Base-by-base conservation (phyloP, 2,113 vertebrate genomes). In the Epinephelus cyanopodus region DNA sequence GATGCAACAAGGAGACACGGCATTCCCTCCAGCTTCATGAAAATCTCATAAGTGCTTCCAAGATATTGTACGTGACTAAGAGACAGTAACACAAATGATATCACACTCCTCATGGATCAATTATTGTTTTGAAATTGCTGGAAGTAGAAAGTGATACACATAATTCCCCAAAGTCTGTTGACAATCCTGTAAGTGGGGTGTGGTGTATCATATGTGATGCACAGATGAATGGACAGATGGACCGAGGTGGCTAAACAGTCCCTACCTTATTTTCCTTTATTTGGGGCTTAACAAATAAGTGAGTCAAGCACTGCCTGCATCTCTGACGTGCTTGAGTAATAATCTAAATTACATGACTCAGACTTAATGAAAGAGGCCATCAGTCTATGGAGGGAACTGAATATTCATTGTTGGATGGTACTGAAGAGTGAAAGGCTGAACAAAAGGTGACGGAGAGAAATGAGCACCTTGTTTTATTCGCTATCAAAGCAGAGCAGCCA, bases 331-430 rank as follows among this genome's bases (percentile, higher is more conserved):
- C 65, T 75, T 60, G 23, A 75, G n/a, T 54, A 45, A 69, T 67
- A 74, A 87, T 74, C 57, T 73, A 77, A 82, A 84, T 81, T 52
- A 57, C 67, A 58, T 56, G 58, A 80, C 64, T 81, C 65, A 37
- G 57, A 54, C 67, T 63, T 68, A 81, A 79, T 83, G 53, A 72
- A 74, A 76, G 56, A 67, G 47, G 12, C 27, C 42, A 23, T 60
- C 54, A 56, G 54, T 52, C 84, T 80, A 13, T 75, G 74, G 29
- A 78, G 29, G 54, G 25, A 58, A 23, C 61, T 72, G 45, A 87
- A 75, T 83, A 68, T 80, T 75, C 72, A 85, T 81, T 67, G 69
- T 78, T 77, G 63, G 73, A 45, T 74, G 48, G 33, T 62, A 45
- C 58, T 48, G 54, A 74, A 50, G 72, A 87, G 60, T 77, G 48